Percentiles rank a stretch among this genome's conserved stretches.
phyloP scores from a whole-genome alignment of 2,113 vertebrate species.

The Forbesichthys agassizii region DNA sequence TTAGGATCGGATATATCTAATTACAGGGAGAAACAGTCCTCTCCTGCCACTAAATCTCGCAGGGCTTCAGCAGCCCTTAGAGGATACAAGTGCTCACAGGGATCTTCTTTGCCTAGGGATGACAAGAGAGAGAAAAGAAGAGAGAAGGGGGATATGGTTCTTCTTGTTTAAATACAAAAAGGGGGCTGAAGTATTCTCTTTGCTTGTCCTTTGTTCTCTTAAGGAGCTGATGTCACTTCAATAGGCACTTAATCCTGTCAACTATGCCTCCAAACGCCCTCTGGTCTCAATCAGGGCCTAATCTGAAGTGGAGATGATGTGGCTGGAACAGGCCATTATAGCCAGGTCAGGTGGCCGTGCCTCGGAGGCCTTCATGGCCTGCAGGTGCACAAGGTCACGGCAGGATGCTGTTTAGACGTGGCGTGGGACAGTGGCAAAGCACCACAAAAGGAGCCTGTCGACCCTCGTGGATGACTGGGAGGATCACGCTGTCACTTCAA shows the following conservation, averaged over 20 bases:
- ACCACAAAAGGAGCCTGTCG: conserved; percentile 63
- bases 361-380: conserved; percentile 82
- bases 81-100: conserved; percentile 88
- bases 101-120: conserved; percentile 79
- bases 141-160: conserved; percentile 18
- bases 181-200: conserved; percentile 82
- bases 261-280: conserved; percentile 92
- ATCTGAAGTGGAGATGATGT: conserved; percentile 86
- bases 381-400: conserved; percentile 80
- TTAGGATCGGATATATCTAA: conserved; percentile 88
- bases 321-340: conserved; percentile 90
- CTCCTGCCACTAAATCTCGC: conserved; percentile 80
- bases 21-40: conserved; percentile 82
- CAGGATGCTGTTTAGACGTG: conserved; percentile 81
- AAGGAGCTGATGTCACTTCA: conserved; percentile 97
- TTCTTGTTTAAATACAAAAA: conserved; percentile 58
- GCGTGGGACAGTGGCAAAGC: conserved; percentile 81
- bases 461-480: conserved; percentile 74
- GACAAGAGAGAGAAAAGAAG: conserved; percentile 52
- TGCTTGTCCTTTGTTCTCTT: conserved; percentile 85
- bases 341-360: conserved; percentile 90
- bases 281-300: conserved; percentile 88
- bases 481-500: conserved; percentile 67
- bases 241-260: conserved; percentile 97
- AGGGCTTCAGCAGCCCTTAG: conserved; percentile 70